Base-by-base conservation (phyloP, 2,113 vertebrate genomes). In the human (Homo sapiens) region DNA sequence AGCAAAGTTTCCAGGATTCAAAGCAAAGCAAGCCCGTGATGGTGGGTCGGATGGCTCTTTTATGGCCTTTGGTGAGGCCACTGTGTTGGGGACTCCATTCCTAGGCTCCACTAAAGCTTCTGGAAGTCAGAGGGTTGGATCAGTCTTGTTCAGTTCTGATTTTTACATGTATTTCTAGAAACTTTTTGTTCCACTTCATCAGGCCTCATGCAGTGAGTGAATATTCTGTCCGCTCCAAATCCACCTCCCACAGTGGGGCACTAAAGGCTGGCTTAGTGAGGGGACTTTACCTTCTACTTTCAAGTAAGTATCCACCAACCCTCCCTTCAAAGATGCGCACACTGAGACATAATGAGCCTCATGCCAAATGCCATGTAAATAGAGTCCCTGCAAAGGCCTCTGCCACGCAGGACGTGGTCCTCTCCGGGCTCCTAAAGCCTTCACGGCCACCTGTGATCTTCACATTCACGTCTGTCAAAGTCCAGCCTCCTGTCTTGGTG, bases 281-380 rank as follows among this genome's bases (percentile, higher is more conserved):
- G 38, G 32, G 8, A 13, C 17, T 32, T 10, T 35, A 7, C n/a
- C 17, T 22, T 68, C 61, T 2, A 0, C 8, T 61, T 38, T 43
- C 12, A 2, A 0, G 7, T 1, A 11, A 11, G 50, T 3, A 3
- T 20, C 52, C 32, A 1, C 11, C 72, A 20, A 0, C 25, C 4
- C 43, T 25, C 23, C 1, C 55, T 14, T 43, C 32, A 3, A 5
- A 1, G 8, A 40, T 25, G 25, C 9, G 27, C 30, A 45, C 22
- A 7, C 30, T 11, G 52, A 32, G 18, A 14, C 52, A 32, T 22
- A 32, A 10, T 45, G 66, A 32, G 32, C 48, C 73, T 30, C 11
- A 35, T 0, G 0, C 30, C 6, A 0, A 5, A 16, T 10, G 5
- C 68, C 17, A 2, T 8, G 12, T 48, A 35, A 14, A 35, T 2